Percentiles rank a stretch among this genome's conserved stretches.
Conservation (phyloP, 2,797 vertebrate species). For the Leptatherina wallacei region DNA sequence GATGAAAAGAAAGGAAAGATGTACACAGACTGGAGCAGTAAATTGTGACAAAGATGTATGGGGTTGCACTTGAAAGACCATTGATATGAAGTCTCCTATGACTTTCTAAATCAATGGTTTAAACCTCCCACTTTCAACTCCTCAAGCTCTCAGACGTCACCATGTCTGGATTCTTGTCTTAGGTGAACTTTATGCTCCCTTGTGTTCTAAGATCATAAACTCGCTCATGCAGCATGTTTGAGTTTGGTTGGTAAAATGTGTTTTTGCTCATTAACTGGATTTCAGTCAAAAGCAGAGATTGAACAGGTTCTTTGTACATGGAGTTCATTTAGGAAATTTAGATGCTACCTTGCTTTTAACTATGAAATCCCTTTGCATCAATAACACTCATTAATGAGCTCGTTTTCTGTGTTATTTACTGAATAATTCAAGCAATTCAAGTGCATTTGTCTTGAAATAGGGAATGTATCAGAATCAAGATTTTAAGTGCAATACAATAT, state of each 20-base stretch:
- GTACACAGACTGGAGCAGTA: background rate
- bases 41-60: slow-evolving; percentile 15
- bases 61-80: slow-evolving; percentile 16
- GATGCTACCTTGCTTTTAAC: no score
- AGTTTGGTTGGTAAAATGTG: background rate
- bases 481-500: no score
- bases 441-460: background rate
- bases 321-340: no score
- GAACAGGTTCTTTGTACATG: no score
- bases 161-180: slow-evolving; percentile 18
- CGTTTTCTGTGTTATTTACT: background rate
- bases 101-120: slow-evolving; percentile 27
- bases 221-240: background rate
- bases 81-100: slow-evolving; percentile 20
- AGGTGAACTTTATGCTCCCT: slow-evolving; percentile 2
- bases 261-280: background rate
- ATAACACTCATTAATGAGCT: background rate
- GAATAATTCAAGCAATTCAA: background rate
- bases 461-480: background rate
- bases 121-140: slow-evolving; percentile 27
- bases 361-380: no score
- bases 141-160: slow-evolving; percentile 22
- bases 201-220: slow-evolving; percentile 2
- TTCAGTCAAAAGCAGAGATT: no score
- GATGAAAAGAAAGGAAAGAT: slow-evolving; percentile 35